Conservation (phyloP, 2,797 vertebrate genomes). For the Rhadinocentrus ornatus region DNA sequence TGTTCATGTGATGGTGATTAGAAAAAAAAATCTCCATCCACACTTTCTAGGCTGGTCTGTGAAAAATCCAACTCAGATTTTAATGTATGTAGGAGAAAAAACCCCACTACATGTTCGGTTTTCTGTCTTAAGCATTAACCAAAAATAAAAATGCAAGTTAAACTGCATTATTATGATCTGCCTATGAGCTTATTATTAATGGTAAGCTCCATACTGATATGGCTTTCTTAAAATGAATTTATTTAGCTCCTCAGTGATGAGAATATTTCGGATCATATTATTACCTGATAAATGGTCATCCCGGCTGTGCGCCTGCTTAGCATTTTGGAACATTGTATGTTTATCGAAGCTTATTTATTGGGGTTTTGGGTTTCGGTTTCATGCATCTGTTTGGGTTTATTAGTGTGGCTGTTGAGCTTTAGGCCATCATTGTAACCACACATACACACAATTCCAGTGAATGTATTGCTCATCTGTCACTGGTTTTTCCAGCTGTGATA, state of each 20-base stretch:
- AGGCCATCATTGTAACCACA: background rate
- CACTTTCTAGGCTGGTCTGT: background rate
- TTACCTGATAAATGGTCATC: background rate
- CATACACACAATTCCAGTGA: background rate
- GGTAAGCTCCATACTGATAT: background rate
- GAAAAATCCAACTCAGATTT: background rate
- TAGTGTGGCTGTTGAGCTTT: background rate
- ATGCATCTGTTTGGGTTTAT: background rate
- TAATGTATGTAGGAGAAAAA: background rate
- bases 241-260: background rate
- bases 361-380: background rate
- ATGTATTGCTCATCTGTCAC: background rate
- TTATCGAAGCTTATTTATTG: background rate
- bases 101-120: background rate
- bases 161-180: background rate
- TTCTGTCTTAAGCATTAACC: background rate
- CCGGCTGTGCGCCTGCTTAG: too few relatives aligned
- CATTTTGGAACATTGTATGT: background rate
- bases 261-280: background rate
- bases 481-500: background rate
- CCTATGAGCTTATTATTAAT: background rate
- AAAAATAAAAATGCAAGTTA: background rate
- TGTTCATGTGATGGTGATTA: background rate
- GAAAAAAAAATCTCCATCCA: background rate
- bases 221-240: background rate